Conservation (phyloP, 2,113 vertebrate species). For the Oncorhynchus nerka region DNA sequence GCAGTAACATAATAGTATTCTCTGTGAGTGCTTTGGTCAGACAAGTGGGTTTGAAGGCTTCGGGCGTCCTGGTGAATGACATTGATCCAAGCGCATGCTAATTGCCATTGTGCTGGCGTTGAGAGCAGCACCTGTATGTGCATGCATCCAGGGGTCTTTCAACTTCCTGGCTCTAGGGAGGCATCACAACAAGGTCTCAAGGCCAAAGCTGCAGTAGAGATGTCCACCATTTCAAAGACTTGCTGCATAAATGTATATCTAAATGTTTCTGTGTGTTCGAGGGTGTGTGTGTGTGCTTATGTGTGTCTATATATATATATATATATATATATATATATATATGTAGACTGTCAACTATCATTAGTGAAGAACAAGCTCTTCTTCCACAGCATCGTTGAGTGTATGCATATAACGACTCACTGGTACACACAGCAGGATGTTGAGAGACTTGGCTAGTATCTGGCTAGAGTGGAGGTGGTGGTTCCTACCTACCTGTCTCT, state of each 20-base stretch:
- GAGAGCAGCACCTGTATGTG: not conserved
- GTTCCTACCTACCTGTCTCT: not conserved
- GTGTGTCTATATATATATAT: not conserved
- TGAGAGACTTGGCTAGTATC: too few relatives aligned
- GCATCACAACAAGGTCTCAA: not conserved
- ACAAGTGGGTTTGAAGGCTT: not conserved
- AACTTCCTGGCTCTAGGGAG: not conserved
- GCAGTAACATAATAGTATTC: too few relatives aligned
- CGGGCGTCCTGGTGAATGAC: not conserved
- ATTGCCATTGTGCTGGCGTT: slow-evolving; percentile 2
- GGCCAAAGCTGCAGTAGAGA: not conserved
- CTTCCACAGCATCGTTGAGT: too few relatives aligned
- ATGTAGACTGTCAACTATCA: too few relatives aligned
- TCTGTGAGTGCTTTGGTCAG: not conserved
- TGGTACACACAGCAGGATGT: too few relatives aligned
- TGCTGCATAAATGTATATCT: not conserved
- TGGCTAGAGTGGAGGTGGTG: too few relatives aligned
- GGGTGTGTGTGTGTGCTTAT: not conserved
- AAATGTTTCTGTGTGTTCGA: not conserved
- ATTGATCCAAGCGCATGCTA: not conserved
- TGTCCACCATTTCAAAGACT: slow-evolving; percentile 3
- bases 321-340: not conserved
- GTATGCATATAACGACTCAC: too few relatives aligned
- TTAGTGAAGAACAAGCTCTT: too few relatives aligned
- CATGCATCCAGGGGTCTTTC: not conserved